These are phyloP conservation scores for Acromyrmex charruanus DNA, from an alignment of 1,140 invertebrate species.

Conservation along the genomic window DNA sequence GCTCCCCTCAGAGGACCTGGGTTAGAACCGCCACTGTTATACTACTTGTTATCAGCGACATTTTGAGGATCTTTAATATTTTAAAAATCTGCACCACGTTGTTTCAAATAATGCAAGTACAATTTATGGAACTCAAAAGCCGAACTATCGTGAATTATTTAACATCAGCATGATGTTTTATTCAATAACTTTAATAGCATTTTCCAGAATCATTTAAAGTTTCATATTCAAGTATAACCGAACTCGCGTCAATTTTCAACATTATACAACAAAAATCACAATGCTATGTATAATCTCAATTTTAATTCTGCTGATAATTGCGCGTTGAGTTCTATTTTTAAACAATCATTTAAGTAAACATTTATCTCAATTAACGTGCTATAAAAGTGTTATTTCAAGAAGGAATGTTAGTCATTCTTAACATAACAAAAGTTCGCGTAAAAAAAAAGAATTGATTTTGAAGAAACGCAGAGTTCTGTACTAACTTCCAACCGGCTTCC, in stretches of 20 bases:
- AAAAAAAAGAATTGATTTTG: constrained; percentile 15
- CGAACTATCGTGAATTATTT: not conserved
- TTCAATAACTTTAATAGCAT: not conserved
- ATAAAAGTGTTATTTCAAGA: constrained; percentile 1
- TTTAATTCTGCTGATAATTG: not conserved
- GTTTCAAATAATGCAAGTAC: constrained; percentile 7
- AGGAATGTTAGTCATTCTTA: not conserved
- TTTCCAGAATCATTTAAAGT: not conserved
- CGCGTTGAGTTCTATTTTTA: not conserved
- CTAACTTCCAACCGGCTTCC: not conserved
- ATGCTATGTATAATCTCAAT: not conserved
- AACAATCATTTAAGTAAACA: not conserved
- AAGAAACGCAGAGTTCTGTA: constrained; percentile 3
- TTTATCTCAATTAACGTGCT: not conserved
- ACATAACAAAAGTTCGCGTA: not conserved
- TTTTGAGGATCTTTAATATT: not conserved
- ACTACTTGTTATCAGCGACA: too few relatives aligned
- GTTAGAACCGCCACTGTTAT: too few relatives aligned
- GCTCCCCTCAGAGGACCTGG: too few relatives aligned
- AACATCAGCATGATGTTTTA: not conserved
- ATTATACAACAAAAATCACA: not conserved
- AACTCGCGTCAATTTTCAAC: not conserved
- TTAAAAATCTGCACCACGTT: not conserved
- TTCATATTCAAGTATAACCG: not conserved
- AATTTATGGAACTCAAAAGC: constrained; percentile 12